These are phyloP conservation scores for Pachypeltis micranthus DNA, from an alignment of 1,140 invertebrate genomes.

Conservation along the genomic window DNA sequence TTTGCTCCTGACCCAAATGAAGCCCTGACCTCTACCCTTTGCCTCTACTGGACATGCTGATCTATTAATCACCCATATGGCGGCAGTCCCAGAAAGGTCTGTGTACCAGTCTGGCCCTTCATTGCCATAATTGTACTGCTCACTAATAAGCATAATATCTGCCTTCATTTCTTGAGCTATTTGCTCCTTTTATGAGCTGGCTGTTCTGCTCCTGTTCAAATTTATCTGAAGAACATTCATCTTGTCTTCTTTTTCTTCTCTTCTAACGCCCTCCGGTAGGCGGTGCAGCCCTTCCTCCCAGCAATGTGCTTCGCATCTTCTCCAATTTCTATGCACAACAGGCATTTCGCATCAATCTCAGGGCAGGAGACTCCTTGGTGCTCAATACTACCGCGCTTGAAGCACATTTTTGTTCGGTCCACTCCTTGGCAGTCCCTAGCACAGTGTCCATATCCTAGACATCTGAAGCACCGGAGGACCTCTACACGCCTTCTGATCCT, in stretches of 20 bases:
- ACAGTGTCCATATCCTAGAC: too few relatives aligned
- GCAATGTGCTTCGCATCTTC: background rate
- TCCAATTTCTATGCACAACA: background rate
- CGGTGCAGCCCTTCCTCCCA: background rate
- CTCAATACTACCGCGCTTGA: background rate
- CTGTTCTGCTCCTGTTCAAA: background rate
- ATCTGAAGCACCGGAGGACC: constrained; percentile 1
- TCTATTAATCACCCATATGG: background rate
- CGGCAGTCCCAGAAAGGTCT: background rate
- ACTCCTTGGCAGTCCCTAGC: background rate
- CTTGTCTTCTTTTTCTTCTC: background rate
- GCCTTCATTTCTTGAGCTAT: background rate
- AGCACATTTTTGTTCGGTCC: background rate
- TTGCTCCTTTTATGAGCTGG: background rate
- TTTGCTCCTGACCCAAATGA: too few relatives aligned
- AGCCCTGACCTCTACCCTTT: too few relatives aligned
- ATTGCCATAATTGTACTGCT: background rate
- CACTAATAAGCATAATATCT: background rate
- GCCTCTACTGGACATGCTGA: too few relatives aligned
- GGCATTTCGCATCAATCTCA: background rate
- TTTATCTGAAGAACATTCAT: background rate
- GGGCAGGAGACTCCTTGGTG: background rate
- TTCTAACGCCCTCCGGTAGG: background rate
- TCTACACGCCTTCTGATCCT: constrained; percentile 6
- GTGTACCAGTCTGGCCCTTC: background rate